Evolutionary conservation across 2,888 invertebrate genomes (phyloP).

Genomic region (Nectonema munidae): DNA sequence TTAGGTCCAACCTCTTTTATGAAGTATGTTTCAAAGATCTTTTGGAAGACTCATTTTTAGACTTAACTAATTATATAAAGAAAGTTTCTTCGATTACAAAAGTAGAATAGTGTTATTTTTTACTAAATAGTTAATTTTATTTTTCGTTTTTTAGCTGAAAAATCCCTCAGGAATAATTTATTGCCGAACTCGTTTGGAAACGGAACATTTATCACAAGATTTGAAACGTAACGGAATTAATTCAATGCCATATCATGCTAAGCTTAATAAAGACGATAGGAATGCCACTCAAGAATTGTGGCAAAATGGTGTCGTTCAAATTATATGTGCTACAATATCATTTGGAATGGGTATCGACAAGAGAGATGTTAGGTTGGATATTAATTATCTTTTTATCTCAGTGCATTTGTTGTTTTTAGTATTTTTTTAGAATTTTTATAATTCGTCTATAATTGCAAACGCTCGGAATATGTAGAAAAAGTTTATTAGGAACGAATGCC

Average conservation of each 20-base stretch:
- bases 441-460: constrained; percentile 1
- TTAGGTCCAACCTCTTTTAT: constrained; percentile 64
- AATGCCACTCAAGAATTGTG: constrained; percentile 52
- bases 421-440: background rate
- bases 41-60: constrained; percentile 23
- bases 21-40: constrained; percentile 61
- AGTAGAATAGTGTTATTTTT: too few relatives aligned
- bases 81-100: too few relatives aligned
- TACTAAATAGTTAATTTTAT: too few relatives aligned
- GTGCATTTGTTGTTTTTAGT: constrained; percentile 9
- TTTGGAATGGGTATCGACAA: constrained; percentile 99
- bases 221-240: constrained; percentile 30
- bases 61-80: background rate
- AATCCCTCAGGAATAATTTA: constrained; percentile 56
- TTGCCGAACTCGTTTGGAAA: constrained; percentile 62
- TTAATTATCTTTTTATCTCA: too few relatives aligned
- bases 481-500: too few relatives aligned
- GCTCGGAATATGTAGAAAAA: background rate
- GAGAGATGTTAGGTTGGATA: constrained; percentile 39
- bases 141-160: too few relatives aligned
- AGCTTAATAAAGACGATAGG: constrained; percentile 29
- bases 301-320: constrained; percentile 52
- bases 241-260: constrained; percentile 59
- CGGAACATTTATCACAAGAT: constrained; percentile 28
- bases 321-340: constrained; percentile 79